Percentiles rank a stretch among this genome's conserved stretches.
Conservation (phyloP, 1,140 invertebrate species). For the Hyphantria cunea region DNA sequence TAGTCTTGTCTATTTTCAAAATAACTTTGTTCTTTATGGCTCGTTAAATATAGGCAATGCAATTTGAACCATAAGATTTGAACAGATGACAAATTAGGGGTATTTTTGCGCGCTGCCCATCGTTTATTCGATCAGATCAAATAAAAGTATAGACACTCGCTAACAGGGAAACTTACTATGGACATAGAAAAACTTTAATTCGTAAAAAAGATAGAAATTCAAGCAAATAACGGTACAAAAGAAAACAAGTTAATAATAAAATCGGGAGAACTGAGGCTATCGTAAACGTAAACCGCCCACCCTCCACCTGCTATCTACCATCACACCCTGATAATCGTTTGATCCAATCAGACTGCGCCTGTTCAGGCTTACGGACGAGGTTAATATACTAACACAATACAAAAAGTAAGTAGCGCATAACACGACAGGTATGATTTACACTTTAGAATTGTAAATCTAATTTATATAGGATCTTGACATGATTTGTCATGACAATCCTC, state of each 20-base stretch:
- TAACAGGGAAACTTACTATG: too few relatives aligned
- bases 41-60: too few relatives aligned
- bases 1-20: too few relatives aligned
- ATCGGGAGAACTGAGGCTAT: neutral
- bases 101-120: too few relatives aligned
- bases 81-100: too few relatives aligned
- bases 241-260: neutral
- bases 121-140: too few relatives aligned
- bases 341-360: slow-evolving; percentile 34
- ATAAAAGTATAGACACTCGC: too few relatives aligned
- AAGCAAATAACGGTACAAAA: too few relatives aligned
- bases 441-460: neutral
- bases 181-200: too few relatives aligned
- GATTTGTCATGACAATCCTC: neutral
- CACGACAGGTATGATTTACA: neutral
- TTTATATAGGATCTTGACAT: neutral
- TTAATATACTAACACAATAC: slow-evolving; percentile 18
- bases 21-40: too few relatives aligned
- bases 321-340: slow-evolving; percentile 28
- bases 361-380: slow-evolving; percentile 10
- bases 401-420: slow-evolving; percentile 12
- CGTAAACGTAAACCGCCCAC: neutral
- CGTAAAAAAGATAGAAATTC: too few relatives aligned
- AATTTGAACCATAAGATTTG: too few relatives aligned
- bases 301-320: slow-evolving; percentile 25